Conservation (phyloP, 2,888 invertebrate genomes). For the Homarus gammarus region DNA sequence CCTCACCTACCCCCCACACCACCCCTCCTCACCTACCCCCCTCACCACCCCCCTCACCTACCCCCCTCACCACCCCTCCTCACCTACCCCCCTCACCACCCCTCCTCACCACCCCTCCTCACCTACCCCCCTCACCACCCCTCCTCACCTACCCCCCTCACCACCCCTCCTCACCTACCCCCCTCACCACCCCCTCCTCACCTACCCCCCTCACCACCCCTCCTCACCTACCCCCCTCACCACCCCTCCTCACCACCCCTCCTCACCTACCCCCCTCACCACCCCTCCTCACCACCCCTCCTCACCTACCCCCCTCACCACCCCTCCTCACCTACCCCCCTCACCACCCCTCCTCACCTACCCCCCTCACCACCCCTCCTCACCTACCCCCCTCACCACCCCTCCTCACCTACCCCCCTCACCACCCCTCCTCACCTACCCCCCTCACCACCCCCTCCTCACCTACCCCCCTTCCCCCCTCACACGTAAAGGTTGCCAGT, state of each 20-base stretch:
- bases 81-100: no score
- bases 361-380: conserved; percentile 1
- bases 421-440: not conserved
- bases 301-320: conserved; percentile 12
- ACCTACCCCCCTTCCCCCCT: no score
- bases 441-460: no score
- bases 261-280: no score
- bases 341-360: not conserved
- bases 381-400: no score
- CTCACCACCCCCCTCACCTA: not conserved
- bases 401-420: conserved; percentile 10
- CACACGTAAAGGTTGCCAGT: no score
- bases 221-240: conserved; percentile 13
- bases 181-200: not conserved
- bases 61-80: conserved; percentile 1
- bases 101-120: not conserved
- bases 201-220: no score
- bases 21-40: not conserved
- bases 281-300: not conserved
- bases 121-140: conserved; percentile 5
- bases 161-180: not conserved
- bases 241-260: not conserved
- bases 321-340: not conserved
- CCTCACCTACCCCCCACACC: conserved; percentile 12
- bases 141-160: no score